Evolutionary conservation across 2,888 invertebrate genomes (phyloP), one percentile per base, ranked within the genome.

Genomic region (Anthrax anthrax): DNA sequence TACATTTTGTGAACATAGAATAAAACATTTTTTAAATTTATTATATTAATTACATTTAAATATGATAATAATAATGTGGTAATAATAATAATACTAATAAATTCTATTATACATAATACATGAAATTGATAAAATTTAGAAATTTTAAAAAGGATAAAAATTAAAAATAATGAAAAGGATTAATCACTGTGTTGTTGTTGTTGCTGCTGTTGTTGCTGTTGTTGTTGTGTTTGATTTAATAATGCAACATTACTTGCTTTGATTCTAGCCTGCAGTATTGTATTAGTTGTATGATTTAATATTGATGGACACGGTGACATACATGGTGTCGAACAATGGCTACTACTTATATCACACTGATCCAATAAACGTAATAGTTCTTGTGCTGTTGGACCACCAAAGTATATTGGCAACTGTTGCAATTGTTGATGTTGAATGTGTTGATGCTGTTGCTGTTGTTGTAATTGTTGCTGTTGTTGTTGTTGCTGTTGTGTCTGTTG

Each of bases 351-450:
- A 67, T 96, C 96, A 71, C 94, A 95, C 56, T 92, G 91, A 56
- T 96, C 92, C 54, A 97, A 74, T 52, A 96, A 73, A 27, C 85
- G 80, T 57, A 97, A 78, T 51, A 97, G 72, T 71, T 97, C 96
- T 61, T 86, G 83, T 2, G 95, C 81, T 1, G 84, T 82, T 29
- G 96, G 96, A n/a, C 96, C 95, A 51, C 92, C 92, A 53, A 80
- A 79, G 1, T 70, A 3, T 12, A 12, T 32, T 16, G 36, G 4
- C n/a, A 16, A 69, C 60, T 72, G 73, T 53, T 70, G 70, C 38
- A 73, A 78, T 90, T 39, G 39, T n/a, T 47, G 39, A 1, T 27
- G 18, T 39, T 34, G 34, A 13, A 6, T 78, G 0, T 81, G 23
- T 32, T 32, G 29, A 12, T 32, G 29, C 12, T 12, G 9, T 12